A percentile compares a stretch with the other conserved stretches of the same genome.
Evolutionary conservation across 2,888 invertebrate genomes (phyloP).

Genomic region (Ligdia adustata): DNA sequence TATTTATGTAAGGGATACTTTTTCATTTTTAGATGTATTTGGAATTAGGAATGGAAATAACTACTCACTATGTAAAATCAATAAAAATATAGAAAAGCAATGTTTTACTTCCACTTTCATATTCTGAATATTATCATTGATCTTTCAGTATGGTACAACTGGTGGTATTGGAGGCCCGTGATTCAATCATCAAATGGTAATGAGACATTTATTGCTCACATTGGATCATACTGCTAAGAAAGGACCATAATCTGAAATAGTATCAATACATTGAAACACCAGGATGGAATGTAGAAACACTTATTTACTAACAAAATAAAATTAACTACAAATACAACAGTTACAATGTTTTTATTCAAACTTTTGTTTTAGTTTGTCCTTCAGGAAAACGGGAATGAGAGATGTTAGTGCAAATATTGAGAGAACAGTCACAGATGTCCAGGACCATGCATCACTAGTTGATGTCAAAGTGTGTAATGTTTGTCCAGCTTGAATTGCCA

Average conservation of each 20-base stretch:
- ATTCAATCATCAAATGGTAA: conserved; percentile 85
- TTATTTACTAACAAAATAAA: conserved; percentile 62
- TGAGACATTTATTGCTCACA: conserved; percentile 85
- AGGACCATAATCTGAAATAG: conserved; percentile 14
- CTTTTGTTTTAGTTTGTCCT: conserved; percentile 90
- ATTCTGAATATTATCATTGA: conserved; percentile 22
- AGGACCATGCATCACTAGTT: conserved; percentile 93
- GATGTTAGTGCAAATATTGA: conserved; percentile 92
- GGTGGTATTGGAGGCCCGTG: conserved; percentile 92
- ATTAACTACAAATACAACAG: conserved; percentile 58
- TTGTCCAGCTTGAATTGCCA: conserved; percentile 98
- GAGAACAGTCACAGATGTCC: conserved; percentile 92
- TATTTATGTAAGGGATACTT: conserved; percentile 93
- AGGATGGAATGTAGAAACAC: conserved; percentile 68
- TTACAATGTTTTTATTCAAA: conserved; percentile 85
- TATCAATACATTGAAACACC: conserved; percentile 35
- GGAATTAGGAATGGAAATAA: no score
- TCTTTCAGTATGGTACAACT: conserved; percentile 91
- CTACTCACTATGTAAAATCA: no score
- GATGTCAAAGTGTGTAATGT: conserved; percentile 97
- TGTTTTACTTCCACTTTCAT: background rate
- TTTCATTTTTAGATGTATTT: no score
- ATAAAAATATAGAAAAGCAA: background rate
- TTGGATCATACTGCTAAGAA: conserved; percentile 88
- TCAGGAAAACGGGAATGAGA: conserved; percentile 94